phyloP scores from a whole-genome alignment of 2,797 vertebrate genomes.

The Lates japonicus region DNA sequence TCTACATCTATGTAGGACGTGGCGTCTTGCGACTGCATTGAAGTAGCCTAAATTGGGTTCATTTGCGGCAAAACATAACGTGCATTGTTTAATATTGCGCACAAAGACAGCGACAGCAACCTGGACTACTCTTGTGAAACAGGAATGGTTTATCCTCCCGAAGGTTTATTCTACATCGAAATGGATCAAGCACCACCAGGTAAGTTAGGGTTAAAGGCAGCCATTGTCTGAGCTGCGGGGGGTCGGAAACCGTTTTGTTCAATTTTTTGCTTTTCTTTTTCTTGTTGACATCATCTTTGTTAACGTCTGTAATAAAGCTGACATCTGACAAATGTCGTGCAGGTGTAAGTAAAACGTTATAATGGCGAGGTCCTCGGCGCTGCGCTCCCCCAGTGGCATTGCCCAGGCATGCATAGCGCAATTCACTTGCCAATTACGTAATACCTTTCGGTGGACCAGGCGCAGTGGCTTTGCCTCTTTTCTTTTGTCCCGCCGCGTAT shows the following conservation, averaged over 20 bases:
- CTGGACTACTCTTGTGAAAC: constrained; percentile 81
- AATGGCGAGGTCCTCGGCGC: constrained; percentile 52
- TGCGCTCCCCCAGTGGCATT: constrained; percentile 76
- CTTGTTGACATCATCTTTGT: background rate
- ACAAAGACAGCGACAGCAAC: constrained; percentile 53
- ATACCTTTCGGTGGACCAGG: constrained; percentile 79
- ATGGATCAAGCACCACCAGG: constrained; percentile 95
- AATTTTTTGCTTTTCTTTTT: background rate
- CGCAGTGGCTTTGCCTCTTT: constrained; percentile 74
- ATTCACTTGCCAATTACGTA: constrained; percentile 86
- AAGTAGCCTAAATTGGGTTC: constrained; percentile 47
- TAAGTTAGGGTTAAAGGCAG: constrained; percentile 84
- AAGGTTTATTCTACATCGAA: constrained; percentile 98
- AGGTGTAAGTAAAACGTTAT: constrained; percentile 53
- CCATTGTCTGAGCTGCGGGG: constrained; percentile 69
- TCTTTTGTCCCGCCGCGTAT: constrained; percentile 77
- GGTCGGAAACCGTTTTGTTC: constrained; percentile 22
- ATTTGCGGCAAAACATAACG: constrained; percentile 29
- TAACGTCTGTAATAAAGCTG: constrained; percentile 20
- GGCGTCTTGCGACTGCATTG: constrained; percentile 48
- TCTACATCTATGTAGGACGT: constrained; percentile 57
- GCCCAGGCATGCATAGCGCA: constrained; percentile 85
- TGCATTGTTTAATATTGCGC: constrained; percentile 28
- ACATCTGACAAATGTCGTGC: constrained; percentile 41
- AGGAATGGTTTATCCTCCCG: constrained; percentile 96